Conservation (phyloP, 2,797 vertebrate species). For the Holocentrus rufus region DNA sequence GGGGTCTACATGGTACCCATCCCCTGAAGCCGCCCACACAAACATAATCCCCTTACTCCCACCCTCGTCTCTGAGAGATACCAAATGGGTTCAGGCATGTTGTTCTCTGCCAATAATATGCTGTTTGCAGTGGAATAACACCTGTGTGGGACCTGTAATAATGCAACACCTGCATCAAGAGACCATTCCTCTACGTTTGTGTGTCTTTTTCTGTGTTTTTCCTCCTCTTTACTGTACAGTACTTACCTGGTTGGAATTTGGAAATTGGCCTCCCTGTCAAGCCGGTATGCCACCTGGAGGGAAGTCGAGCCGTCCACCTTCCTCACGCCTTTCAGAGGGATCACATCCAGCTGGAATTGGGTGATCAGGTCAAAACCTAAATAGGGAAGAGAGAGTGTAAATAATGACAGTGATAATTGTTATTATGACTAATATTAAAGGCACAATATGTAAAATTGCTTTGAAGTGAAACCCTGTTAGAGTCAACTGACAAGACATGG, state of each 20-base stretch:
- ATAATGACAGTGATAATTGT: background rate
- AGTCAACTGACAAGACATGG: no score
- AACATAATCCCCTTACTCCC: constrained; percentile 28
- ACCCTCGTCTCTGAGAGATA: constrained; percentile 29
- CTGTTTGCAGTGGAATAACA: constrained; percentile 65
- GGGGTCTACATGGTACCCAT: background rate
- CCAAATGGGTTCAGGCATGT: constrained; percentile 74
- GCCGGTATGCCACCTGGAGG: constrained; percentile 86
- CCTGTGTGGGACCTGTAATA: constrained; percentile 80
- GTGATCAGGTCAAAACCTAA: constrained; percentile 87
- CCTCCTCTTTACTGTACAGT: constrained; percentile 51
- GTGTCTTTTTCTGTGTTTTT: constrained; percentile 31
- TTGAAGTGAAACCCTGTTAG: no score
- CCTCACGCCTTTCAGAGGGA: constrained; percentile 83
- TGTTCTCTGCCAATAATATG: constrained; percentile 69
- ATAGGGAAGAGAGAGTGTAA: background rate
- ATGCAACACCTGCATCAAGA: constrained; percentile 75
- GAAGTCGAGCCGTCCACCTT: constrained; percentile 85
- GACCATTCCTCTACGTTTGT: constrained; percentile 14
- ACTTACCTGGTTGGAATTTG: constrained; percentile 87
- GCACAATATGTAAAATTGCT: no score
- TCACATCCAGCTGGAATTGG: constrained; percentile 85
- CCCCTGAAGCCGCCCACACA: background rate
- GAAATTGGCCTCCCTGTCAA: constrained; percentile 86
- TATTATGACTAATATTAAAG: background rate